phyloP scores from a whole-genome alignment of 2,888 invertebrate genomes.

The Malthinus seriepunctatus region DNA sequence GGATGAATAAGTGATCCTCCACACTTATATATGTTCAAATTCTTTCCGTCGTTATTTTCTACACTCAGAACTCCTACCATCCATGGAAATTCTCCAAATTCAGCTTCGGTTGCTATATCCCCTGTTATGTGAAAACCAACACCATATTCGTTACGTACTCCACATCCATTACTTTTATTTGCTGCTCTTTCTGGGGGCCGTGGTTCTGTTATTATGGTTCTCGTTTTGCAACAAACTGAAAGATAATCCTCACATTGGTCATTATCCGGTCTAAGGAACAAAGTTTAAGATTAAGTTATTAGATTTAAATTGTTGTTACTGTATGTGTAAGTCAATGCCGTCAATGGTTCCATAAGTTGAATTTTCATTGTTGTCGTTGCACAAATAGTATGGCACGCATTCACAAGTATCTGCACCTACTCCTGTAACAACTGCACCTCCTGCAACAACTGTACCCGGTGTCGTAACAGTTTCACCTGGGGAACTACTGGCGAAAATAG shows the following conservation, averaged over 20 bases:
- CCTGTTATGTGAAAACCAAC: conserved; percentile 73
- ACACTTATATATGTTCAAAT: conserved; percentile 69
- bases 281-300: too few relatives aligned
- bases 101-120: conserved; percentile 66
- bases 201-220: conserved; percentile 40
- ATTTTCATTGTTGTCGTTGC: conserved; percentile 71
- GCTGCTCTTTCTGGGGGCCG: conserved; percentile 40
- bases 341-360: conserved; percentile 67
- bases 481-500: too few relatives aligned
- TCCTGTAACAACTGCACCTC: too few relatives aligned
- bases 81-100: conserved; percentile 84
- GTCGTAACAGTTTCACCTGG: too few relatives aligned
- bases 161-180: conserved; percentile 63
- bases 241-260: conserved; percentile 58
- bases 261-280: too few relatives aligned
- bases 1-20: conserved; percentile 81
- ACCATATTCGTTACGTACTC: conserved; percentile 72
- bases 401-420: conserved; percentile 55
- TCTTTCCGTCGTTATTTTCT: conserved; percentile 52
- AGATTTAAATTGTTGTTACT: background rate
- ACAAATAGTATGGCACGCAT: conserved; percentile 80
- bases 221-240: conserved; percentile 61
- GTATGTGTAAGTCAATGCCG: conserved; percentile 27
- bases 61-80: conserved; percentile 72
- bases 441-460: too few relatives aligned